Base-by-base conservation (phyloP, 2,888 invertebrate species). In the Parnassius glacialis region DNA sequence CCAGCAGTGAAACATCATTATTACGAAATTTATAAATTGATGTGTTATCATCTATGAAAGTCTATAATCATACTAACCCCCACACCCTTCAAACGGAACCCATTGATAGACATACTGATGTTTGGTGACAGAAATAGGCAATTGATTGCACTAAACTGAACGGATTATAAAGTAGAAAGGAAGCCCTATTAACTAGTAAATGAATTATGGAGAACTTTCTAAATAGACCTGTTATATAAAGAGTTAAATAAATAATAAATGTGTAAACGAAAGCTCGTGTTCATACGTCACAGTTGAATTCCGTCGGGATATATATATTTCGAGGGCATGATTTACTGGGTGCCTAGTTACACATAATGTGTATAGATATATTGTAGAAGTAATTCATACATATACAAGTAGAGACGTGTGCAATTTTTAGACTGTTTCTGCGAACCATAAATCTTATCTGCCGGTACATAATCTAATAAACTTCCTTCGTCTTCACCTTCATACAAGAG, bases 401-500 rank as follows among this genome's bases (percentile, higher is more conserved):
- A 73, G 81, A 78, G 77, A 77, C 78, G 79, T 79, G 82, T 76
- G 83, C 80, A 86, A 80, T 84, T 86, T 87, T 85, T 83, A 84
- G 80, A 84, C 80, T 79, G 73, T 83, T 85, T 81, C 81, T 73
- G 65, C 69, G 81, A 83, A 84, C 85, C 79, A 87, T 88, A 89
- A 89, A 87, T 89, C 85, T 83, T 81, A 83, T 84, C 81, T 81
- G 68, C 66, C 77, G 78, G 76, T 82, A 81, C 74, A 81, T 82
- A 80, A 77, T 83, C 73, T 78, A 82, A 84, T 86, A 87, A 87
- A 88, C 83, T 87, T 86, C 83, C 85, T 83, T 80, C 79, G 78
- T 79, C 76, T 88, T 85, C 83, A 83, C 86, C 83, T 84, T 85
- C 85, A 71, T 78, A 75, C 74, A 76, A 78, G 78, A 76, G 76